These are phyloP conservation scores for Napeogenes inachia DNA, from an alignment of 2,888 invertebrate genomes.

Conservation along the genomic window DNA sequence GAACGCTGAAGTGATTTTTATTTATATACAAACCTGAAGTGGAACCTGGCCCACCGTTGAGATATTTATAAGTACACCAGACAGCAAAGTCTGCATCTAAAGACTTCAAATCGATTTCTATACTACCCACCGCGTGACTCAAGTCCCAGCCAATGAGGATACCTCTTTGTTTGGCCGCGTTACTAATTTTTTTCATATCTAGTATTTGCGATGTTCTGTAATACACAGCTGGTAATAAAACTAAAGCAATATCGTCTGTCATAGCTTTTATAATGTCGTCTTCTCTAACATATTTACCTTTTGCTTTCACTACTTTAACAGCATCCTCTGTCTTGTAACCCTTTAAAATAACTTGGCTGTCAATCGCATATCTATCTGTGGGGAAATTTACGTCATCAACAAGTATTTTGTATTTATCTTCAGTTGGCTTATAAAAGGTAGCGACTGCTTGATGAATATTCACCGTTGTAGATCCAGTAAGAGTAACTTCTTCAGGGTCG, in stretches of 20 bases:
- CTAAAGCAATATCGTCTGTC: slow-evolving; percentile 56
- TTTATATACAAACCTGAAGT: slow-evolving; percentile 57
- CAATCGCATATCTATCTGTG: slow-evolving; percentile 62
- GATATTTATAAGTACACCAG: slow-evolving; percentile 68
- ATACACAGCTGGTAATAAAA: slow-evolving; percentile 54
- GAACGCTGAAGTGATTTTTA: slow-evolving; percentile 50
- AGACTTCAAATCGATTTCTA: slow-evolving; percentile 54
- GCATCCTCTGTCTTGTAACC: slow-evolving; percentile 55
- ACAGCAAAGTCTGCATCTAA: slow-evolving; percentile 63
- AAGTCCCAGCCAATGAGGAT: slow-evolving; percentile 66
- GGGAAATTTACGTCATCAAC: slow-evolving; percentile 65
- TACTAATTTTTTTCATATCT: slow-evolving; percentile 55
- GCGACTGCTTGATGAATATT: slow-evolving; percentile 60
- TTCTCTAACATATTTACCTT: slow-evolving; percentile 49
- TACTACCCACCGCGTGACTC: slow-evolving; percentile 56
- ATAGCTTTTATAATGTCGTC: slow-evolving; percentile 57
- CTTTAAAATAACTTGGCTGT: slow-evolving; percentile 58
- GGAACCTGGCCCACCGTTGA: slow-evolving; percentile 65
- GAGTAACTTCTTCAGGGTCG: slow-evolving; percentile 50
- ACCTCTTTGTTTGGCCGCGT: slow-evolving; percentile 48
- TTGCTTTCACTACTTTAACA: slow-evolving; percentile 54
- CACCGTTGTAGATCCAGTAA: slow-evolving; percentile 52
- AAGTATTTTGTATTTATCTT: slow-evolving; percentile 54
- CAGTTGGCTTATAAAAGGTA: slow-evolving; percentile 60
- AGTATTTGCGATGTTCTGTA: slow-evolving; percentile 60